Conservation (phyloP, 1,140 invertebrate species). For the Euura lappo region DNA sequence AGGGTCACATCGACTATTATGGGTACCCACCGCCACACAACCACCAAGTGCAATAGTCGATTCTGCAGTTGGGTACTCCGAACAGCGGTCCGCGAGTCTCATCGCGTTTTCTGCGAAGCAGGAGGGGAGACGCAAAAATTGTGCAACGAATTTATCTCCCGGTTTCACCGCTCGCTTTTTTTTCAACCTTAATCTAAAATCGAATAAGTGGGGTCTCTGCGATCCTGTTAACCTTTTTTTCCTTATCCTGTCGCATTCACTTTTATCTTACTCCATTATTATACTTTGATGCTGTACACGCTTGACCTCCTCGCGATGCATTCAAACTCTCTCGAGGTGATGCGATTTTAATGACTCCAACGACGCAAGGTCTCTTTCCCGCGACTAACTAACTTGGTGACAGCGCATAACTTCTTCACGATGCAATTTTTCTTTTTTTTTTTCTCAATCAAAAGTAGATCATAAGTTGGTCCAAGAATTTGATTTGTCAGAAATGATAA, state of each 20-base stretch:
- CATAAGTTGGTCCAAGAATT: no score
- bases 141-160: no score
- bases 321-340: neutral
- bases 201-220: neutral
- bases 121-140: neutral
- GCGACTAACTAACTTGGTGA: neutral
- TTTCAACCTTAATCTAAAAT: neutral
- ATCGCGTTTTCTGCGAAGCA: neutral
- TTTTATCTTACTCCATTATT: conserved; percentile 1
- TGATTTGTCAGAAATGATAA: no score
- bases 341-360: neutral
- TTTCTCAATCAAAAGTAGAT: no score
- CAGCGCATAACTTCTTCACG: neutral
- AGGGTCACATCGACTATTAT: conserved; percentile 46
- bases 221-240: neutral
- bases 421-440: no score
- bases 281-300: neutral
- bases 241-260: neutral
- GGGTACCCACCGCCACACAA: conserved; percentile 18
- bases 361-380: neutral
- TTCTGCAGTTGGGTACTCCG: neutral
- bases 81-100: neutral
- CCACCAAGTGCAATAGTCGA: conserved; percentile 10
- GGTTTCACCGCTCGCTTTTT: neutral
- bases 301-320: neutral